These are phyloP conservation scores for Ptiloglossa arizonensis DNA, from an alignment of 1,140 invertebrate genomes.

Conservation along the genomic window DNA sequence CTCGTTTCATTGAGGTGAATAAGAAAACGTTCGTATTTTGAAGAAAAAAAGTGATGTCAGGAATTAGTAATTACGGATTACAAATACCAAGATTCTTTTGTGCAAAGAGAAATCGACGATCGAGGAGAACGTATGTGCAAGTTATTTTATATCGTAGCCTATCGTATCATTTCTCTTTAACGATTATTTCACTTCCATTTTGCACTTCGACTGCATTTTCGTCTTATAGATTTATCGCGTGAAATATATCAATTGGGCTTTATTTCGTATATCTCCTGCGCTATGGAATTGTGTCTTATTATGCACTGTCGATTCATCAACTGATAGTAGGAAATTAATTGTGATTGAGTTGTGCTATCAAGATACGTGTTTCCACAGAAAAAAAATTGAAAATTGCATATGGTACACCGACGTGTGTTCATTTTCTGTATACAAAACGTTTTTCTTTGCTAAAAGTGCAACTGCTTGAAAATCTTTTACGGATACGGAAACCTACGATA, in stretches of 20 bases:
- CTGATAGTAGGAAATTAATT: neutral
- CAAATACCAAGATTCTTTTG: constrained; percentile 17
- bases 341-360: neutral
- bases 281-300: constrained; percentile 11
- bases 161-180: neutral
- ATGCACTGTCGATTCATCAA: neutral
- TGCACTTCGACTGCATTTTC: constrained; percentile 1
- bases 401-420: constrained; percentile 40
- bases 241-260: neutral
- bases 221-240: neutral
- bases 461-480: neutral
- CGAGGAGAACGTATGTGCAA: neutral
- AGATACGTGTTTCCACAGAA: neutral
- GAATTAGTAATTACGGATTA: neutral
- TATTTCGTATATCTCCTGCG: neutral
- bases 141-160: constrained; percentile 21
- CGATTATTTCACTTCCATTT: neutral
- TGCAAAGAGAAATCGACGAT: neutral
- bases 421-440: constrained; percentile 10
- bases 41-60: neutral
- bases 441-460: neutral
- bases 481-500: neutral
- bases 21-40: neutral
- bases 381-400: constrained; percentile 2
- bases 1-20: no score